These are phyloP conservation scores for Teleogryllus occipitalis DNA, from an alignment of 1,140 invertebrate genomes.

Conservation along the genomic window DNA sequence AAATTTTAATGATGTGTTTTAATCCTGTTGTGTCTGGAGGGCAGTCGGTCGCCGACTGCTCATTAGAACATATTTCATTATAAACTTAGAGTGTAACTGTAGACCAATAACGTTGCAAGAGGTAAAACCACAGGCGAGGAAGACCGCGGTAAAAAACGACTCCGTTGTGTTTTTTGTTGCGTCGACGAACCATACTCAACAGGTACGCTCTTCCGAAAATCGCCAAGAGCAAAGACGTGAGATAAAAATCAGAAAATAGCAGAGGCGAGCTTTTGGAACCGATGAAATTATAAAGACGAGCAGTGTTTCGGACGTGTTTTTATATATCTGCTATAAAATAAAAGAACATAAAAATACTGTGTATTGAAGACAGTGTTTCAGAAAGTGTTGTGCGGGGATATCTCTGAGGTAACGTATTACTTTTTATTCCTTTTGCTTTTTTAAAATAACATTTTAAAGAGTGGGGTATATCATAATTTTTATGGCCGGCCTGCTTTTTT, in stretches of 20 bases:
- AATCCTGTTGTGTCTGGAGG: not conserved
- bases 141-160: not conserved
- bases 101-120: not conserved
- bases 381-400: not conserved
- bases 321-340: conserved; percentile 10
- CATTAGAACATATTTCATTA: conserved; percentile 2
- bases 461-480: conserved; percentile 13
- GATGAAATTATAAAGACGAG: conserved; percentile 16
- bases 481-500: conserved; percentile 1
- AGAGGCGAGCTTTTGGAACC: conserved; percentile 8
- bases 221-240: conserved; percentile 2
- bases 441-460: not conserved
- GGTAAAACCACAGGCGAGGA: not conserved
- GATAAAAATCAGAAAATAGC: conserved; percentile 18
- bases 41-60: not conserved
- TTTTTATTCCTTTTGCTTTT: not conserved
- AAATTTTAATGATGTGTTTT: not conserved
- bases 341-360: conserved; percentile 9
- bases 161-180: not conserved
- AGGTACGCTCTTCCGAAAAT: not conserved
- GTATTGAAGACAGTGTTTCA: not conserved
- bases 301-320: not conserved
- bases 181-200: conserved; percentile 7
- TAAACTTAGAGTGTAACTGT: not conserved
- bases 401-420: not conserved